Percentiles rank a stretch among this genome's conserved stretches.
Evolutionary conservation across 1,140 invertebrate genomes (phyloP).

Genomic region (Macrobrachium rosenbergii): DNA sequence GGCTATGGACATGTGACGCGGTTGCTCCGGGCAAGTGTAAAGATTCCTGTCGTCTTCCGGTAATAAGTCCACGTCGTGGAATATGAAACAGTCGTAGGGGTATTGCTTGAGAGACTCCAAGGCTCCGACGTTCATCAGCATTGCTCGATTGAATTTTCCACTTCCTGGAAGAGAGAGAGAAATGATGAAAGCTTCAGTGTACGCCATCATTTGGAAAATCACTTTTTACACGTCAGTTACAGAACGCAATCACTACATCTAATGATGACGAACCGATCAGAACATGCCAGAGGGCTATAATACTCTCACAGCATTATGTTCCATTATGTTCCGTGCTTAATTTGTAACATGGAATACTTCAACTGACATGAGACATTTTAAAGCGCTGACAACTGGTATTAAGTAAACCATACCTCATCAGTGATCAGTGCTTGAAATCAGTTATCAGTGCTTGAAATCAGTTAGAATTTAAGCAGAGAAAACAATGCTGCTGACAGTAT

Average conservation of each 20-base stretch:
- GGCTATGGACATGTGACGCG: conserved; percentile 93
- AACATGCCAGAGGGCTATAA: too few species aligned
- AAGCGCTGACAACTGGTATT: not conserved
- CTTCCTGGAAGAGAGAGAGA: conserved; percentile 72
- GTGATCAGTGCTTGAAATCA: too few species aligned
- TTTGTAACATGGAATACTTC: too few species aligned
- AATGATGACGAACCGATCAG: not conserved
- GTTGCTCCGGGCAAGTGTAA: conserved; percentile 88
- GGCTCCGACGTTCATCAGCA: conserved; percentile 96
- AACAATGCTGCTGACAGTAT: too few species aligned
- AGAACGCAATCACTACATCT: not conserved
- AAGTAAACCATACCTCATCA: too few species aligned
- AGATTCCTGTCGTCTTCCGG: conserved; percentile 93
- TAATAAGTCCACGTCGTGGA: conserved; percentile 95
- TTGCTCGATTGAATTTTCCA: conserved; percentile 88
- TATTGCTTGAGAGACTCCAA: conserved; percentile 84
- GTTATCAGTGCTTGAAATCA: too few species aligned
- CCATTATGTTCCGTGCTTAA: too few species aligned
- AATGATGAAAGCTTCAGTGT: conserved; percentile 1
- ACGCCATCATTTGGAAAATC: not conserved
- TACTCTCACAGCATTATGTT: too few species aligned
- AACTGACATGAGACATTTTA: too few species aligned
- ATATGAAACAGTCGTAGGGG: conserved; percentile 89
- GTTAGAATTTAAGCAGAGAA: too few species aligned
- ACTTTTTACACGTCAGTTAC: not conserved